Base-by-base conservation (phyloP, 2,888 invertebrate genomes). In the Strigamia transsilvanica region DNA sequence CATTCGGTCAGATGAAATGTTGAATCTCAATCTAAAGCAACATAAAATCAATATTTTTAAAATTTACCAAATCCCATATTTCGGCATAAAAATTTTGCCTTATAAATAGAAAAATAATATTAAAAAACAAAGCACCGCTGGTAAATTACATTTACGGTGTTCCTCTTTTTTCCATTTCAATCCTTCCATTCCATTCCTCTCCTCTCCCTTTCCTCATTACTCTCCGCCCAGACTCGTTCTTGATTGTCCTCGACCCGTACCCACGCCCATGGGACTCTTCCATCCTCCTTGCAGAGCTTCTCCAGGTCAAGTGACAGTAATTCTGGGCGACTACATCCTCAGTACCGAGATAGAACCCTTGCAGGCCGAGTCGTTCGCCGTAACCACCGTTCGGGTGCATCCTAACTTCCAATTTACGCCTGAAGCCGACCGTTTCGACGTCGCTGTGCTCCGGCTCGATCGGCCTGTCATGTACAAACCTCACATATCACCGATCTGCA, bases 381-480 rank as follows among this genome's bases (percentile, higher is more conserved):
- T 97, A n/a, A 90, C 94, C 73, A 92, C 93, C 85, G 96, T 97
- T 85, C 93, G 94, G 87, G 93, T 97, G 32, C 97, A 97, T 88
- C 97, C 97, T 0, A 93, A 95, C 87, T 94, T 94, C 89, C 94
- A 94, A 89, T 97, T 97, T 88, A 97, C 97, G 0, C 97, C 97
- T 0, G 96, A 96, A 88, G 87, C 82, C 42, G 82, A 82, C 46
- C 82, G 82, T 42, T 82, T 82, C 87, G 97, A 97, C 87, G 95
- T 97, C 12, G 96, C 97, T 6, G 97, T 97, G 0, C 89, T 97
- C 84, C 92, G 94, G 79, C 89, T 97, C 85, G 96, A 97, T 87
- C 90, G 96, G 38, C 83, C 83, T 0, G 83, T 84, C 9, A 82
- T 83, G 38, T 84, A 83, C 81, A 84, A 83, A 51, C 83, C 83